Evolutionary conservation across 2,888 invertebrate genomes (phyloP).

Genomic region (Saturnia japonica): DNA sequence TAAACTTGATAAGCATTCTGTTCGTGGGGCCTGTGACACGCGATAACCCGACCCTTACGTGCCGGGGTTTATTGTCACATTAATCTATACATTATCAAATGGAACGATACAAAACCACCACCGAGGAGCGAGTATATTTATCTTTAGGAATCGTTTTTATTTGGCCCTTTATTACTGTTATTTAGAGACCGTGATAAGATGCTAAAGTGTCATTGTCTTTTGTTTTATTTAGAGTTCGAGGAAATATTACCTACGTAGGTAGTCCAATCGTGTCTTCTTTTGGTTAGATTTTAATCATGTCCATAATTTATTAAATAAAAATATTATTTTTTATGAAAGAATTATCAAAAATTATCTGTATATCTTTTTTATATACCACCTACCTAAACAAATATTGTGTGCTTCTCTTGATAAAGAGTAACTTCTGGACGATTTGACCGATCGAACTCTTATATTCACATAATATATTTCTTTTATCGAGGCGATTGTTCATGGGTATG

Average conservation of each 20-base stretch:
- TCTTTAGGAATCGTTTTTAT: slow-evolving; percentile 70
- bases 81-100: slow-evolving; percentile 74
- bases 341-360: too few species aligned
- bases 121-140: slow-evolving; percentile 56
- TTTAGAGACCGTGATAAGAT: slow-evolving; percentile 70
- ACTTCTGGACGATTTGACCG: too few species aligned
- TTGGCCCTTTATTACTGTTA: slow-evolving; percentile 72
- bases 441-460: too few species aligned
- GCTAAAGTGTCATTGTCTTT: slow-evolving; percentile 40
- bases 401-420: too few species aligned
- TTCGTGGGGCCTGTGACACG: slow-evolving; percentile 48
- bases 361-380: too few species aligned
- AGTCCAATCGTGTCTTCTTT: background rate
- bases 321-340: too few species aligned
- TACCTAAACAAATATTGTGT: too few species aligned
- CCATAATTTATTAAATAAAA: background rate
- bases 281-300: background rate
- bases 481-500: too few species aligned
- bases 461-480: too few species aligned
- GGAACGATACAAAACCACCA: slow-evolving; percentile 62
- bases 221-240: slow-evolving; percentile 32
- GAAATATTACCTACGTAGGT: slow-evolving; percentile 1
- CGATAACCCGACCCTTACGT: slow-evolving; percentile 51
- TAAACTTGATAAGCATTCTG: slow-evolving; percentile 43
- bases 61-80: slow-evolving; percentile 58